phyloP scores from a whole-genome alignment of 2,113 vertebrate species.

The Oncorhynchus keta region DNA sequence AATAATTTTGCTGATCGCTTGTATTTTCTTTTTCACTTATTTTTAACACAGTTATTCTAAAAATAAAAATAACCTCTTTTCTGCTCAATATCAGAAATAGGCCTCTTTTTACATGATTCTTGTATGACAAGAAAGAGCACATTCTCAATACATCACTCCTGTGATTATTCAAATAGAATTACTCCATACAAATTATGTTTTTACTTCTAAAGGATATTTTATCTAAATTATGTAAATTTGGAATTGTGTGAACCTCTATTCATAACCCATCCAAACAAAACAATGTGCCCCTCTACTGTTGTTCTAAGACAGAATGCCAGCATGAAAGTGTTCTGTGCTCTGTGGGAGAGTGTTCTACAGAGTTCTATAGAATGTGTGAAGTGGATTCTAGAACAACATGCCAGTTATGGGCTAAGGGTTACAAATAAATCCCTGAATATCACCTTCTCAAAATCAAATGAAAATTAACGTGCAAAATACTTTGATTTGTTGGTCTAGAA shows the following conservation, averaged over 20 bases:
- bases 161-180: constrained; percentile 64
- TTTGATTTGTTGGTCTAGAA: constrained; percentile 41
- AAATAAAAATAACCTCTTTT: constrained; percentile 94
- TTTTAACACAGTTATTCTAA: constrained; percentile 80
- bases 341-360: neutral
- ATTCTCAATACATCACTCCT: constrained; percentile 70
- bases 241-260: constrained; percentile 60
- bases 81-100: constrained; percentile 94
- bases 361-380: constrained; percentile 2
- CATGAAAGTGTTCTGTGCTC: constrained; percentile 38
- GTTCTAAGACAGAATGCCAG: constrained; percentile 28
- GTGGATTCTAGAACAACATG: constrained; percentile 13
- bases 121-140: constrained; percentile 97
- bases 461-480: constrained; percentile 54
- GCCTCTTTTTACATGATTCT: constrained; percentile 86
- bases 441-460: constrained; percentile 53
- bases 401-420: constrained; percentile 38
- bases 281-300: constrained; percentile 13
- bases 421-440: constrained; percentile 71
- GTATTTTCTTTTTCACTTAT: constrained; percentile 27
- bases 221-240: constrained; percentile 61
- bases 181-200: constrained; percentile 42
- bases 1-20: constrained; percentile 50
- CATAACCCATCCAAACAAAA: constrained; percentile 49
- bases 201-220: constrained; percentile 38